Evolutionary conservation across 2,888 invertebrate species (phyloP).

Genomic region (Monoplex corrugatus): DNA sequence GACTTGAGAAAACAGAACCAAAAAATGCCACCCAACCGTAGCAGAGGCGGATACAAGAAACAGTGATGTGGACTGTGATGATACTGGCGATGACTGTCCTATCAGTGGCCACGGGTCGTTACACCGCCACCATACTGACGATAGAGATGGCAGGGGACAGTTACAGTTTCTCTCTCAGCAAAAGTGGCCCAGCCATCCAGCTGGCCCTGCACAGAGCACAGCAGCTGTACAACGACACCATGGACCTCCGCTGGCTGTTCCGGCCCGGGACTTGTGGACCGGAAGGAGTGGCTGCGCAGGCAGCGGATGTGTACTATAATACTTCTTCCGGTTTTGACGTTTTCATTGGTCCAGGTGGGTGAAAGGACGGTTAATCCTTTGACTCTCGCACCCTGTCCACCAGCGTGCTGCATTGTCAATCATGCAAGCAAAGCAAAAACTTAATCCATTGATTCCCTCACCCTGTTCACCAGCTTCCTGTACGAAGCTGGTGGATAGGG

Average conservation of each 20-base stretch:
- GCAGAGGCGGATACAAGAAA: no score
- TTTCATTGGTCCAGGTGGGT: conserved; percentile 60
- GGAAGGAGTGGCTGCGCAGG: conserved; percentile 49
- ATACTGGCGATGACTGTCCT: not conserved
- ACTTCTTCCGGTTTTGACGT: conserved; percentile 50
- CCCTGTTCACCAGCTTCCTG: no score
- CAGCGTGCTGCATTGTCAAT: no score
- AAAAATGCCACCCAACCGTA: no score
- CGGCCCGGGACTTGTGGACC: conserved; percentile 49
- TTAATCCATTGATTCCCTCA: no score
- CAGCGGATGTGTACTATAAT: conserved; percentile 57
- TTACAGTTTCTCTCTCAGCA: conserved; percentile 42
- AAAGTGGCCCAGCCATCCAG: conserved; percentile 51
- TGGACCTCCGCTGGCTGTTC: conserved; percentile 41
- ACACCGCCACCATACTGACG: conserved; percentile 46
- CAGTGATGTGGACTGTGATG: not conserved
- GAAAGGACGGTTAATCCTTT: not conserved
- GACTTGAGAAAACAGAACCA: no score
- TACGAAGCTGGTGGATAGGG: no score
- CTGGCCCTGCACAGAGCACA: conserved; percentile 46
- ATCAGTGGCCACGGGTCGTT: not conserved
- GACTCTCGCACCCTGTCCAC: no score
- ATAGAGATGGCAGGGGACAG: conserved; percentile 40
- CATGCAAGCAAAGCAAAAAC: no score
- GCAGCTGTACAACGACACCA: conserved; percentile 43